Evolutionary conservation across 2,888 invertebrate genomes (phyloP).

Genomic region (Watsonalla binaria): DNA sequence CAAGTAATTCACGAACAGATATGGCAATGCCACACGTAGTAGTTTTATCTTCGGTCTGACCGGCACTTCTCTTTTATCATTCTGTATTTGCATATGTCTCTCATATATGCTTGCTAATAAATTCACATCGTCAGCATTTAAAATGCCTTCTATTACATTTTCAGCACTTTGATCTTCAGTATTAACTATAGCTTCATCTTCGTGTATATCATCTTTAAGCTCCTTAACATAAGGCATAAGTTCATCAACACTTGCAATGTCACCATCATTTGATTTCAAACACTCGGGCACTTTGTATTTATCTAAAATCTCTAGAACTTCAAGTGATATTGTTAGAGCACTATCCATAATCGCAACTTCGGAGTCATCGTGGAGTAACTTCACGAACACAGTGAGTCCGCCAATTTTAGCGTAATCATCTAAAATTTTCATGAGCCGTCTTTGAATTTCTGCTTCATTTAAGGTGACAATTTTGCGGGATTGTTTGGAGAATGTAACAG

Average conservation of each 20-base stretch:
- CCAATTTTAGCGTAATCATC: slow-evolving; percentile 83
- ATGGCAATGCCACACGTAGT: slow-evolving; percentile 61
- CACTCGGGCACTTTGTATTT: slow-evolving; percentile 72
- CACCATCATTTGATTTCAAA: slow-evolving; percentile 38
- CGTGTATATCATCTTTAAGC: slow-evolving; percentile 22
- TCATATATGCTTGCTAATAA: slow-evolving; percentile 81
- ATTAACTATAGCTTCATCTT: slow-evolving; percentile 28
- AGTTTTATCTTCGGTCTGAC: slow-evolving; percentile 41
- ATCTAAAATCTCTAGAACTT: slow-evolving; percentile 74
- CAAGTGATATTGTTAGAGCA: slow-evolving; percentile 75
- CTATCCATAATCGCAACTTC: slow-evolving; percentile 84
- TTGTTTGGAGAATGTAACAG: slow-evolving; percentile 88
- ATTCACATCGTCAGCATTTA: slow-evolving; percentile 80
- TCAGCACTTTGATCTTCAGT: slow-evolving; percentile 41
- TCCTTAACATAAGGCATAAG: slow-evolving; percentile 38
- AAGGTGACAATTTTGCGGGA: slow-evolving; percentile 86
- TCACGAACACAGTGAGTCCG: slow-evolving; percentile 83
- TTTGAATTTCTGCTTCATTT: slow-evolving; percentile 82
- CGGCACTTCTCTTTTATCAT: slow-evolving; percentile 34
- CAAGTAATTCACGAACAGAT: slow-evolving; percentile 79
- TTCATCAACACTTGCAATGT: slow-evolving; percentile 40
- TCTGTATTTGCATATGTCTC: slow-evolving; percentile 59
- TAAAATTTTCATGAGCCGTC: slow-evolving; percentile 81
- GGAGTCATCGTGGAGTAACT: slow-evolving; percentile 82
- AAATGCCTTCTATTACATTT: slow-evolving; percentile 82